Percentiles rank a stretch among this genome's conserved stretches.
Conservation (phyloP, 2,797 vertebrate genomes). For the Pteropus rufus region DNA sequence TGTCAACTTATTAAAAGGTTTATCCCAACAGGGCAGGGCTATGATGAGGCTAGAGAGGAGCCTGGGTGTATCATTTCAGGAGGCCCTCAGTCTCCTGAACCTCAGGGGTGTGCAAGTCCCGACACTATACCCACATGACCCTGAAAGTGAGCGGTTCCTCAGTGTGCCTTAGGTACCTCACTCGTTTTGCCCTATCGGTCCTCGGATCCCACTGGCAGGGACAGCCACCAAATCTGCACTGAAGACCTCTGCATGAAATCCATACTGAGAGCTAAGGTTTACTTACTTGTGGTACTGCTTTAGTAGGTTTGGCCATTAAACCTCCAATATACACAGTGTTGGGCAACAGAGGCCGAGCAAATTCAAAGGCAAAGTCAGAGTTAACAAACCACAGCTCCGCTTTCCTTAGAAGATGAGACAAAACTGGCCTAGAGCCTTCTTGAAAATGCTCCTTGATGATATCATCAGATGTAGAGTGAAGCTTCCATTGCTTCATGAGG, state of each 20-base stretch:
- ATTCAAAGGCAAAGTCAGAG: conserved; percentile 85
- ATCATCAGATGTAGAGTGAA: conserved; percentile 70
- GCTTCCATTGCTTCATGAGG: conserved; percentile 30
- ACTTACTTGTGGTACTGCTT: conserved; percentile 79
- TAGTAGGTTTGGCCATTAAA: conserved; percentile 79
- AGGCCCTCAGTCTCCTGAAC: neutral
- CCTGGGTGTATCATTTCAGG: neutral
- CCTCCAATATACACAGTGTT: conserved; percentile 83
- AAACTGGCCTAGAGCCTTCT: conserved; percentile 59
- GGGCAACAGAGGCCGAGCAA: conserved; percentile 82
- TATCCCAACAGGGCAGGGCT: neutral
- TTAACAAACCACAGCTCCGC: conserved; percentile 86
- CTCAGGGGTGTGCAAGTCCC: neutral
- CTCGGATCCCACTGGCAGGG: neutral
- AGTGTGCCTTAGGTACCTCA: neutral
- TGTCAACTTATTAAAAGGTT: neutral
- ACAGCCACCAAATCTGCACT: neutral
- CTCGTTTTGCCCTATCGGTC: neutral
- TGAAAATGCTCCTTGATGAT: conserved; percentile 80
- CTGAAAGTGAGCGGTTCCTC: neutral
- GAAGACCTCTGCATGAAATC: neutral
- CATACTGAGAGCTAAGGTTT: neutral
- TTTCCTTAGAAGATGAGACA: conserved; percentile 77
- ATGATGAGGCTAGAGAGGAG: neutral
- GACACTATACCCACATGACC: neutral